Base-by-base conservation (phyloP, 2,888 invertebrate genomes). In the Entomobrya multifasciata region DNA sequence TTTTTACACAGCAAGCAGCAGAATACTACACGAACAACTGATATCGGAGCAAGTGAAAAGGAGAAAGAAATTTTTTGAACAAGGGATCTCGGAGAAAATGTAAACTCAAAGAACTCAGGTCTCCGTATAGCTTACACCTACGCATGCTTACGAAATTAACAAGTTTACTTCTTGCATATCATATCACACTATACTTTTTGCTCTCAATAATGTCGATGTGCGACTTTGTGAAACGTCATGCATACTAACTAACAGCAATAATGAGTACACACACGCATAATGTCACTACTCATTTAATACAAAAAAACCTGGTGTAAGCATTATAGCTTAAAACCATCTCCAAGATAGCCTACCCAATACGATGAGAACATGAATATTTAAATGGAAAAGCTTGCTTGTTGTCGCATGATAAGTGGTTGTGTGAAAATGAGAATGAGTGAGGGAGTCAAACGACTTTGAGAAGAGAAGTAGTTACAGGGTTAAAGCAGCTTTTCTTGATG, bases 341-440 rank as follows among this genome's bases (percentile, higher is more conserved):
- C 84, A 60, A 83, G 76, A 52, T 41, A 49, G 49, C n/a, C n/a
- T n/a, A 49, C 52, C 55, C 83, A 83, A n/a, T 83, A 76, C 85
- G 49, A 74, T 44, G 11, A 67, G 22, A 74, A 30, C 78, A 86
- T 86, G 86, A 86, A 86, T 86, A 80, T 80, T 86, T 80, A 86
- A 80, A 79, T 62, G 47, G 47, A 47, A 70, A 70, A 49, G 25
- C 70, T 20, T 49, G n/a, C n/a, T n/a, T n/a, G n/a, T n/a, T n/a
- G 47, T 70, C 70, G 47, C 70, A 77, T 44, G 20, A 30, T 36
- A 36, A 36, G 36, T 36, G 4, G 36, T 36, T 36, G 36, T 36
- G 36, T 52, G 52, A 6, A 13, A 8, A 20, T 25, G 25, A 20
- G 20, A 57, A 22, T 17, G 13, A 57, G 15, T 36, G 36, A 36